A percentile compares a stretch with the other conserved stretches of the same genome.
Conservation (phyloP, 2,797 vertebrate genomes). For the Brachyrhaphis roseni region DNA sequence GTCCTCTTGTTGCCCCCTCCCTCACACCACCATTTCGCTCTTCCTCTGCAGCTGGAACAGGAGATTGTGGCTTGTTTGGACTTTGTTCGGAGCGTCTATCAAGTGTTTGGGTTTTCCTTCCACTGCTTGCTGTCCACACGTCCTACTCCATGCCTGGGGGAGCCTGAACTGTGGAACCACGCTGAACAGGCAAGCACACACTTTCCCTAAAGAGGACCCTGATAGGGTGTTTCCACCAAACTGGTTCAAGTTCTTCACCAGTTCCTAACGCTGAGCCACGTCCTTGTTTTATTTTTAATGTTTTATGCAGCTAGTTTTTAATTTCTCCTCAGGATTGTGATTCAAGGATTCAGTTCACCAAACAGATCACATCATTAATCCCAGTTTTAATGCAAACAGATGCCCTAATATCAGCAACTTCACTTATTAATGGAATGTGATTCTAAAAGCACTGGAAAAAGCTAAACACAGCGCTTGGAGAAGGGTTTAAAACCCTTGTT, state of each 20-base stretch:
- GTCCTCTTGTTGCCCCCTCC: conserved; percentile 9
- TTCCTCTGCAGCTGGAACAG: conserved; percentile 81
- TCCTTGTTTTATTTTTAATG: neutral
- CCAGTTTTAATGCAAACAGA: neutral
- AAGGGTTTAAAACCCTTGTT: neutral
- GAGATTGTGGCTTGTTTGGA: conserved; percentile 91
- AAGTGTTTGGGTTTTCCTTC: conserved; percentile 90
- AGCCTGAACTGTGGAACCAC: conserved; percentile 86
- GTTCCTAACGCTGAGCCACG: neutral
- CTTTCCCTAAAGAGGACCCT: neutral
- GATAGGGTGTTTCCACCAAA: neutral
- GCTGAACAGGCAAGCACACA: conserved; percentile 86
- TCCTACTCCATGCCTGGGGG: conserved; percentile 87
- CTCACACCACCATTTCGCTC: neutral
- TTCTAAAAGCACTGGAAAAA: neutral
- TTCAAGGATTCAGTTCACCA: neutral
- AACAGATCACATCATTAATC: neutral
- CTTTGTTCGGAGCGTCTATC: conserved; percentile 87
- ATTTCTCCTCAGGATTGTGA: neutral
- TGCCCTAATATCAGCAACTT: neutral
- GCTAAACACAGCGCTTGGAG: neutral
- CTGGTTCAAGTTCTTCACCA: neutral
- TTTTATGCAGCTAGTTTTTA: neutral
- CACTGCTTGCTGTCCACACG: conserved; percentile 89
- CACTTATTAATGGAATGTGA: neutral